Percentiles rank a stretch among this genome's conserved stretches.
phyloP scores from a whole-genome alignment of 2,888 invertebrate genomes.

The Nycteola revayana region DNA sequence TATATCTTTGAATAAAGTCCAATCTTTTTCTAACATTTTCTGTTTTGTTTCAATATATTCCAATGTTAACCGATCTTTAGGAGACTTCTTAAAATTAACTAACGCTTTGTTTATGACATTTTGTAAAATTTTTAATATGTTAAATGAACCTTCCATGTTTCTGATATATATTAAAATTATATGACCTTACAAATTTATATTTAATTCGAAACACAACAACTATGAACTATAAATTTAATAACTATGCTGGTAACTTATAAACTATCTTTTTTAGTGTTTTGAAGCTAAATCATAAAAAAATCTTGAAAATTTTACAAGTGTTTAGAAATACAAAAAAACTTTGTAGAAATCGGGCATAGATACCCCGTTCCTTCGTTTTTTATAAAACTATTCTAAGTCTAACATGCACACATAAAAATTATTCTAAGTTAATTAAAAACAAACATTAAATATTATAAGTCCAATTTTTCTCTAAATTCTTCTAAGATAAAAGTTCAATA shows the following conservation, averaged over 20 bases:
- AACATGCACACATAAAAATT: constrained; percentile 1
- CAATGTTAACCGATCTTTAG: neutral
- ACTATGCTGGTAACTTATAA: neutral
- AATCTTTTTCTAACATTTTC: constrained; percentile 1
- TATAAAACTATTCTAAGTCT: too few relatives aligned
- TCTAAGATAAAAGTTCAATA: neutral
- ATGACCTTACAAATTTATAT: neutral
- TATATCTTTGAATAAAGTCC: neutral
- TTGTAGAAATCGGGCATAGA: neutral
- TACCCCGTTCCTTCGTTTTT: constrained; percentile 2
- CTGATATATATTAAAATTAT: neutral
- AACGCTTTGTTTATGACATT: neutral
- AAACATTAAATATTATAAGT: neutral
- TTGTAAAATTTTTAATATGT: neutral
- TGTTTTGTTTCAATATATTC: constrained; percentile 1
- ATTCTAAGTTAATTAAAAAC: neutral
- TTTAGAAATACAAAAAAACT: neutral
- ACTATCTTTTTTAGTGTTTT: neutral
- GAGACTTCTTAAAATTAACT: neutral
- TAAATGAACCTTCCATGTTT: constrained; percentile 1
- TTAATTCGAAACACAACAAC: neutral
- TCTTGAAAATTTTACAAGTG: neutral
- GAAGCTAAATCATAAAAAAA: neutral
- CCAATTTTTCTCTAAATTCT: neutral
- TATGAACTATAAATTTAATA: neutral